Evolutionary conservation across 2,113 vertebrate genomes (phyloP).

Genomic region (Mustela lutreola): DNA sequence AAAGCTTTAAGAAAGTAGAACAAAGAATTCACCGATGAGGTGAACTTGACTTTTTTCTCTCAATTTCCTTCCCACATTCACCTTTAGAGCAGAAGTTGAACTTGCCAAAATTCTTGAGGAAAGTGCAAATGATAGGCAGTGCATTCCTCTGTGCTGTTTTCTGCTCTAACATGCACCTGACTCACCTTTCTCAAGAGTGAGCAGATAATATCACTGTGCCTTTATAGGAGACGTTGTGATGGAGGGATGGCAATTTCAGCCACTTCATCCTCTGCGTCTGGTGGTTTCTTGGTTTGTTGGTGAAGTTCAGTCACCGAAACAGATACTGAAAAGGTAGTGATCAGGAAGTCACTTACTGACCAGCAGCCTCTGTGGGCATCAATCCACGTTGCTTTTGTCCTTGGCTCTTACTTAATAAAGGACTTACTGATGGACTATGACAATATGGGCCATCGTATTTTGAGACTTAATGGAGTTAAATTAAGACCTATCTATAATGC

Average conservation of each 20-base stretch:
- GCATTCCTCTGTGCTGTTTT: not conserved
- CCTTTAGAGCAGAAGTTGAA: conserved; percentile 6
- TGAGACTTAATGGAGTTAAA: conserved; percentile 31
- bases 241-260: not conserved
- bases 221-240: not conserved
- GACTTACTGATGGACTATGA: conserved; percentile 27
- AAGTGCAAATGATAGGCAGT: not conserved
- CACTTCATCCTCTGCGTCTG: not conserved
- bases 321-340: not conserved
- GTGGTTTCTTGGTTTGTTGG: not conserved
- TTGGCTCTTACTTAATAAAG: conserved; percentile 53
- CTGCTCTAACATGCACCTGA: not conserved
- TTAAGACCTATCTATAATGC: conserved; percentile 10
- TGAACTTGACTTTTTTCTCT: not conserved
- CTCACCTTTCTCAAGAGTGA: not conserved
- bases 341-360: not conserved
- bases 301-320: not conserved
- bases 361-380: not conserved
- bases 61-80: not conserved
- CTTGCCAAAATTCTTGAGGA: not conserved
- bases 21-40: not conserved
- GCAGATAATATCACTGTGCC: not conserved
- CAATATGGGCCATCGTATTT: not conserved
- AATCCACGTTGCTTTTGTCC: not conserved
- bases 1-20: not conserved